Base-by-base conservation (phyloP, 2,888 invertebrate genomes). In the Hyalella azteca region DNA sequence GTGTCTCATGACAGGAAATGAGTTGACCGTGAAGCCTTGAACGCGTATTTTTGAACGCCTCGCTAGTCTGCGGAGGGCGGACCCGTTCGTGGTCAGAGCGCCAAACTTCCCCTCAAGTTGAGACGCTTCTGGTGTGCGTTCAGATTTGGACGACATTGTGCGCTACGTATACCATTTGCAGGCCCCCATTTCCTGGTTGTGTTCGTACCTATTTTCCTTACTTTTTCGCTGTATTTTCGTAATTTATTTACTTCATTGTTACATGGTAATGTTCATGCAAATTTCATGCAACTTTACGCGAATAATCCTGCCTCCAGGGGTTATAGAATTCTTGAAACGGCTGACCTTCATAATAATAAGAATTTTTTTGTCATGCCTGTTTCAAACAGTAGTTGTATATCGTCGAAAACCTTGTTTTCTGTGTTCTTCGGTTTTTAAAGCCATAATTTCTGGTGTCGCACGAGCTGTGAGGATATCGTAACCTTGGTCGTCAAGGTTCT, bases 1-100 rank as follows among this genome's bases (percentile, higher is more conserved):
- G 54, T 54, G 54, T 54, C 54, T 54, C 54, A 54, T 54, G 54
- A 26, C 54, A 54, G 54, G 54, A 54, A 54, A 54, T 54, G 54
- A 54, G 54, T 29, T 54, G 54, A 54, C 54, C 54, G 54, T 54
- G 54, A 54, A 54, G 54, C 54, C 54, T 54, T 54, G 54, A 54
- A 26, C 54, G 54, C 22, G 54, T 29, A 29, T 54, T 54, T n/a
- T 54, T 54, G 54, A 54, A 54, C 54, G 54, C 26, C 54, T 54
- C 54, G 54, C 54, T 54, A 26, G 26, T 5, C 54, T 54, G 26
- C 54, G 22, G 26, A 54, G 9, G 54, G 22, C 54, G n/a, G n/a
- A n/a, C n/a, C n/a, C n/a, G n/a, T n/a, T n/a, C n/a, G n/a, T n/a
- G n/a, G n/a, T n/a, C n/a, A n/a, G n/a, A n/a, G n/a, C n/a, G n/a